These are phyloP conservation scores for Diarsia dahlii DNA, from an alignment of 2,888 invertebrate genomes.

Conservation along the genomic window DNA sequence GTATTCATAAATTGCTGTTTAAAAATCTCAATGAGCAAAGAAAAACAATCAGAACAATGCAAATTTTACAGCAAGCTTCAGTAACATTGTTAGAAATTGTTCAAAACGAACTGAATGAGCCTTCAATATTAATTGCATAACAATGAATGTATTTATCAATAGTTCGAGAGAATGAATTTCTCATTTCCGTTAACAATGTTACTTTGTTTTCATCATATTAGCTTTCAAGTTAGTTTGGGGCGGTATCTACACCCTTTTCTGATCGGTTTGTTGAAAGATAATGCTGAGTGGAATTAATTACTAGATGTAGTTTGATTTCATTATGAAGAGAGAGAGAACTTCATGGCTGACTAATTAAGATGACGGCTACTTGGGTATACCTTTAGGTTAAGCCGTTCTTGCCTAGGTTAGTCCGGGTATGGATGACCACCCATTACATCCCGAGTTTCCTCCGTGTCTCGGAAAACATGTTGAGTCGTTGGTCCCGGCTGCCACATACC, in stretches of 20 bases:
- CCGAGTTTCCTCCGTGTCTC: too few relatives aligned
- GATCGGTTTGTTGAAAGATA: neutral
- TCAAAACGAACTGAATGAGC: too few relatives aligned
- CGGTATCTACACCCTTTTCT: neutral
- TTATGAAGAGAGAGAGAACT: too few relatives aligned
- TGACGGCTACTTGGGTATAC: too few relatives aligned
- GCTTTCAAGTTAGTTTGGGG: neutral
- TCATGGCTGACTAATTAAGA: too few relatives aligned
- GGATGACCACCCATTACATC: too few relatives aligned
- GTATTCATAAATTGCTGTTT: neutral
- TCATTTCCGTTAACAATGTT: neutral
- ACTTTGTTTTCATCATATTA: neutral
- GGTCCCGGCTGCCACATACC: too few relatives aligned
- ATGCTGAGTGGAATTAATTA: too few relatives aligned
- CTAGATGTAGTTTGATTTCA: neutral
- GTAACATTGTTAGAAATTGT: neutral
- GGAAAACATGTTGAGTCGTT: too few relatives aligned
- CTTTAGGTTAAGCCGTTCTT: too few relatives aligned
- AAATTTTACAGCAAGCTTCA: neutral
- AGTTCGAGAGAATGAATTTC: neutral
- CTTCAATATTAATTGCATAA: too few relatives aligned
- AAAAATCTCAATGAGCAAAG: neutral
- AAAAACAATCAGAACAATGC: neutral
- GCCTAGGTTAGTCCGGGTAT: too few relatives aligned
- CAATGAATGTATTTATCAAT: neutral